phyloP scores from a whole-genome alignment of 2,888 invertebrate genomes.

The Lamellibrachia columna region DNA sequence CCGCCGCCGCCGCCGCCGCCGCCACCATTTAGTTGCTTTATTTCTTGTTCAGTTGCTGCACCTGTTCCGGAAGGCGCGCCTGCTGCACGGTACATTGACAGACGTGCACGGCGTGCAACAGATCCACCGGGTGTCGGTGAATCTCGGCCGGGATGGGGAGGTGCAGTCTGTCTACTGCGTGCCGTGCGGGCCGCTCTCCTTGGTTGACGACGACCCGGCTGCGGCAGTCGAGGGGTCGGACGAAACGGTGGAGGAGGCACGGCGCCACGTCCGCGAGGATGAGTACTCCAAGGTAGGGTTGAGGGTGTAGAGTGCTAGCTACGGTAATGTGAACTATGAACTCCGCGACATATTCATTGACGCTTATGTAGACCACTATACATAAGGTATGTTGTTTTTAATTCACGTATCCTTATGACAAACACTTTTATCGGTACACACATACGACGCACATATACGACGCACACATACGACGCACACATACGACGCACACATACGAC shows the following conservation, averaged over 20 bases:
- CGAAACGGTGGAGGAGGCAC: neutral
- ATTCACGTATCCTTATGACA: too few species aligned
- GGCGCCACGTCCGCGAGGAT: slow-evolving; percentile 31
- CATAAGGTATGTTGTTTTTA: too few species aligned
- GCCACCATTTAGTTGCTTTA: too few species aligned
- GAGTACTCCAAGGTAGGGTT: slow-evolving; percentile 37
- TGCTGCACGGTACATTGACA: slow-evolving; percentile 34
- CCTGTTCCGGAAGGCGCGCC: slow-evolving; percentile 30
- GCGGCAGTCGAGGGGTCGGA: neutral
- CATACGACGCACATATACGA: too few species aligned
- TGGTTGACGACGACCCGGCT: neutral
- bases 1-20: too few species aligned
- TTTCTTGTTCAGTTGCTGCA: slow-evolving; percentile 30
- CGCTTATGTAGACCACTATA: too few species aligned
- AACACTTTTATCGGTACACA: too few species aligned
- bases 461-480: too few species aligned
- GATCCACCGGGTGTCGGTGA: slow-evolving; percentile 39
- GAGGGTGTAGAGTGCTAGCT: neutral
- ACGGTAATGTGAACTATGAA: neutral
- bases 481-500: too few species aligned
- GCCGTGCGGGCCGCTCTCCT: slow-evolving; percentile 40
- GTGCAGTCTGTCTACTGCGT: slow-evolving; percentile 39
- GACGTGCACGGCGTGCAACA: slow-evolving; percentile 34
- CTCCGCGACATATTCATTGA: too few species aligned
- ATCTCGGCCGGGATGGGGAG: slow-evolving; percentile 35